These are phyloP conservation scores for Nansenia antarctica DNA, from an alignment of 2,113 vertebrate genomes.

Conservation along the genomic window DNA sequence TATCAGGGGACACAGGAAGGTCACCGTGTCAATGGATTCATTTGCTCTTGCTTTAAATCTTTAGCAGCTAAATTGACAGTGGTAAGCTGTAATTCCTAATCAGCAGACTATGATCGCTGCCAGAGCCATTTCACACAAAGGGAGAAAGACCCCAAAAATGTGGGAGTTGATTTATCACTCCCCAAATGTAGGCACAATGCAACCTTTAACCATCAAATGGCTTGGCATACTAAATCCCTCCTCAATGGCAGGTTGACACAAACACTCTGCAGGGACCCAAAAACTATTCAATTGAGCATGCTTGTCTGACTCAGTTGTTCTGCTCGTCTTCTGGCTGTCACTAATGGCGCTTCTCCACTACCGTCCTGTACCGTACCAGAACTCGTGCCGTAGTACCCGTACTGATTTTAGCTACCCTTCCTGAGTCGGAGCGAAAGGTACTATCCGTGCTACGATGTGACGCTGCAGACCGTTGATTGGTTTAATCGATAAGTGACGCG, in stretches of 20 bases:
- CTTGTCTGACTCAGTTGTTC: neutral
- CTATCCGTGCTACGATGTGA: no score
- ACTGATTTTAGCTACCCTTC: no score
- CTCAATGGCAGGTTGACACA: neutral
- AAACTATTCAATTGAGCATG: neutral
- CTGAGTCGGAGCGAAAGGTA: no score
- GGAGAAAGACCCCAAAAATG: slow-evolving; percentile 9
- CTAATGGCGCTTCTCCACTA: neutral
- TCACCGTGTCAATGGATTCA: slow-evolving; percentile 6
- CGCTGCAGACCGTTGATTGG: no score
- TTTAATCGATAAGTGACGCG: no score
- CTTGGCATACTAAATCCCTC: slow-evolving; percentile 2
- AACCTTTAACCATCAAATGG: slow-evolving; percentile 11
- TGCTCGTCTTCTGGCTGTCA: neutral
- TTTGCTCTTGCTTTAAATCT: slow-evolving; percentile 12
- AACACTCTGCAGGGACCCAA: neutral
- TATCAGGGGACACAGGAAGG: neutral
- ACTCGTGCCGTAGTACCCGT: no score
- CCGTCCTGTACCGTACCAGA: no score
- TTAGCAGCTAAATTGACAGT: slow-evolving; percentile 12
- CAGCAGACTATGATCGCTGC: slow-evolving; percentile 4
- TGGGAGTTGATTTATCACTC: slow-evolving; percentile 15
- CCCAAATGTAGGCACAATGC: neutral
- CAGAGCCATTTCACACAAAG: slow-evolving; percentile 9
- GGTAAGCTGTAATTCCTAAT: slow-evolving; percentile 9